Percentiles rank a stretch among this genome's conserved stretches.
Evolutionary conservation across 2,113 vertebrate species (phyloP).

Genomic region (Alexandromys fortis): DNA sequence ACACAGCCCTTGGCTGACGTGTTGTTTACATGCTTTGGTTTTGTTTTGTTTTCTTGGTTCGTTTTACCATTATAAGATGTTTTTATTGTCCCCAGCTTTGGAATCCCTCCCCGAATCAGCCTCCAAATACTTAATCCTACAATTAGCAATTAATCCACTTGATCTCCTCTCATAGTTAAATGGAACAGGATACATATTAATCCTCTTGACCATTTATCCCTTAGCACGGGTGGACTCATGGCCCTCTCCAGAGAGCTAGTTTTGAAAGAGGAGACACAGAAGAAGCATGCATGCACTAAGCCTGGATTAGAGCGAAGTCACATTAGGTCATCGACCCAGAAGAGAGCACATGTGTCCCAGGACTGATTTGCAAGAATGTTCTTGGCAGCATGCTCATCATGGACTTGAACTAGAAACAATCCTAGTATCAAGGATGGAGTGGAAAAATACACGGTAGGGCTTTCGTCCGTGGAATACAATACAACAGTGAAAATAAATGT

Average conservation of each 20-base stretch:
- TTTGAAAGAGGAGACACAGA: constrained; percentile 60
- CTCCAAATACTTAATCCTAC: background rate
- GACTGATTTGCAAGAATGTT: constrained; percentile 48
- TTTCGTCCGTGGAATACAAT: background rate
- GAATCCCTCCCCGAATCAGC: background rate
- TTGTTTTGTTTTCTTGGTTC: background rate
- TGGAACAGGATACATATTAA: background rate
- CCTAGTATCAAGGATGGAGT: background rate
- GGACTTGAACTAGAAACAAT: constrained; percentile 48
- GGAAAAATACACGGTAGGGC: background rate
- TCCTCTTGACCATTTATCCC: constrained; percentile 16
- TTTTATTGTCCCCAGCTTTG: background rate
- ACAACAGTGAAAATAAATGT: background rate
- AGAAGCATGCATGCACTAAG: background rate
- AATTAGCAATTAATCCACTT: constrained; percentile 36
- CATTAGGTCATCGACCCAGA: constrained; percentile 14
- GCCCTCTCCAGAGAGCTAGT: constrained; percentile 43
- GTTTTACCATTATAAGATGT: background rate
- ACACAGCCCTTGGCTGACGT: background rate
- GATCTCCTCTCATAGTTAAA: background rate
- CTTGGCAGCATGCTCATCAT: constrained; percentile 46
- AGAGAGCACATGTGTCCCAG: constrained; percentile 40
- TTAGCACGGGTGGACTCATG: constrained; percentile 45
- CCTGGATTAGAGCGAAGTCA: constrained; percentile 42
- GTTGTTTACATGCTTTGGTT: background rate